Base-by-base conservation (phyloP, 1,140 invertebrate genomes). In the Cyclargus thomasi region DNA sequence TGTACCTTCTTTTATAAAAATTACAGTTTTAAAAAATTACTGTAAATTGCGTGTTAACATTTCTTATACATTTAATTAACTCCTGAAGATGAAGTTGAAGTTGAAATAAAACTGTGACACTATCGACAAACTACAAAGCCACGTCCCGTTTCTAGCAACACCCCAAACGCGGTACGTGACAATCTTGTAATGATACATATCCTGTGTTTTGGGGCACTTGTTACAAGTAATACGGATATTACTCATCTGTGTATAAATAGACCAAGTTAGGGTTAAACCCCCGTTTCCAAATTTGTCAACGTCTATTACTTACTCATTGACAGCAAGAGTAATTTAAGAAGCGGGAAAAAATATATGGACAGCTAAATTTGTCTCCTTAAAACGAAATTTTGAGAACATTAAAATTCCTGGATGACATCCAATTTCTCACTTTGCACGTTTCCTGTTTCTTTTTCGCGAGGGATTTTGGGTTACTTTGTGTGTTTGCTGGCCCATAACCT, bases 201-300 rank as follows among this genome's bases (percentile, higher is more conserved):
- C 72, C 74, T 73, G 68, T 53, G 53, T 17, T 57, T 63, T 65
- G 62, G 70, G 68, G 70, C 68, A 68, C 64, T 59, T 23, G 18
- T 57, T 57, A 35, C 18, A 59, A 17, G 65, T 23, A 55, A 65
- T 17, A 20, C 23, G 23, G 53, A 18, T 53, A 53, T 29, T 65
- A 57, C n/a, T 22, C n/a, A n/a, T 63, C 62, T 63, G 14, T 47
- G 39, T 47, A 47, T 47, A 47, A 47, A 47, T 47, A 47, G 39
- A 16, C 39, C 39, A 16, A 14, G 39, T 47, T 47, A 47, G 39
- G 39, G 39, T 47, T 47, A 14, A 47, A 16, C 11, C 11, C 39
- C 3, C 39, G 10, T 47, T 47, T 47, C 39, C 39, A 47, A 47
- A 47, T 47, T 47, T 16, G 39, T 47, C 14, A 47, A 47, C 39